Conservation (phyloP, 2,113 vertebrate genomes). For the Trochalopteron elliotii region DNA sequence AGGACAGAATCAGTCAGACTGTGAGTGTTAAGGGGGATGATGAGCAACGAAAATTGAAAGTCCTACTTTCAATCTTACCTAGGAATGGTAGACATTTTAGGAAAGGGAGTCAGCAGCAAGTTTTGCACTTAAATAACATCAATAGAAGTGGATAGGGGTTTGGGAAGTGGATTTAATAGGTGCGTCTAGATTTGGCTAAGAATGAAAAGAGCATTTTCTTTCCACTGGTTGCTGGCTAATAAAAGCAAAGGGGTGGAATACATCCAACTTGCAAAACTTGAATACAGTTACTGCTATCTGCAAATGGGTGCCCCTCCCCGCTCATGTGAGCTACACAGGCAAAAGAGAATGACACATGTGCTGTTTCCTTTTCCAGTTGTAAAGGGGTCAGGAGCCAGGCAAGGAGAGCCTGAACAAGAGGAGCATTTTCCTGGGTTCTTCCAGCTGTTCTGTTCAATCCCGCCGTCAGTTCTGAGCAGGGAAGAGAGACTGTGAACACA, state of each 20-base stretch:
- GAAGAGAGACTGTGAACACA: constrained; percentile 13
- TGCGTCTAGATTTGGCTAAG: neutral
- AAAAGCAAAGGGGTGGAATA: constrained; percentile 41
- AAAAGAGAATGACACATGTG: constrained; percentile 70
- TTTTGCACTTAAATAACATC: neutral
- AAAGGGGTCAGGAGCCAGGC: constrained; percentile 61
- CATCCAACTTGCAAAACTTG: constrained; percentile 52
- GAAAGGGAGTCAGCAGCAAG: neutral
- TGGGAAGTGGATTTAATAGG: neutral
- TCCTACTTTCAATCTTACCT: neutral
- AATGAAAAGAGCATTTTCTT: constrained; percentile 26
- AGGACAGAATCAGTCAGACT: neutral
- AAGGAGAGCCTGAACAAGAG: constrained; percentile 56
- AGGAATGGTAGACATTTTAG: neutral
- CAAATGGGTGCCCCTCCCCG: constrained; percentile 73
- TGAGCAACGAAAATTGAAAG: neutral
- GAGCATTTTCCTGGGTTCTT: constrained; percentile 60
- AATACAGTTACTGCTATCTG: constrained; percentile 74
- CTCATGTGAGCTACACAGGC: constrained; percentile 67
- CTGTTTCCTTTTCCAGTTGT: constrained; percentile 72
- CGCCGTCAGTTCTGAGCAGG: constrained; percentile 25
- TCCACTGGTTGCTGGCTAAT: constrained; percentile 27
- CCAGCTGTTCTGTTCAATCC: constrained; percentile 27
- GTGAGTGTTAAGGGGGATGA: neutral
- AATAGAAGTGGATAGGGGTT: neutral